Percentiles rank a stretch among this genome's conserved stretches.
Evolutionary conservation across 2,888 invertebrate genomes (phyloP).

Genomic region (Choreutis nemorana): DNA sequence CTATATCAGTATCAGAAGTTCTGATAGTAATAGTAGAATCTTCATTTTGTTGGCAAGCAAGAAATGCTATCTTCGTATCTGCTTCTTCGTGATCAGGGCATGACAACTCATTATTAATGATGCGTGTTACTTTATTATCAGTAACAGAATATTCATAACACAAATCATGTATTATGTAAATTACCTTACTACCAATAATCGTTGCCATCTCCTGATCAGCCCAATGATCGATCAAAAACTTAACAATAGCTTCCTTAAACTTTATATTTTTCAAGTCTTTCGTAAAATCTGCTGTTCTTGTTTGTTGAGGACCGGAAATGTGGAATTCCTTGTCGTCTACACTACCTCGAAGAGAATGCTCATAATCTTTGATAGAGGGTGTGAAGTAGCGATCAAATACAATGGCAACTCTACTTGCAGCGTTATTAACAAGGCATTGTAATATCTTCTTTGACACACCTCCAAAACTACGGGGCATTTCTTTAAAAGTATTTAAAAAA

Average conservation of each 20-base stretch:
- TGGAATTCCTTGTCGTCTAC: conserved; percentile 4
- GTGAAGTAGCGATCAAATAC: conserved; percentile 7
- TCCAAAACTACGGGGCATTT: conserved; percentile 7
- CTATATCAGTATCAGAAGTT: too few species aligned
- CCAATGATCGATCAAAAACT: neutral
- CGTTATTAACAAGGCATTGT: conserved; percentile 1
- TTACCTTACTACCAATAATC: too few species aligned
- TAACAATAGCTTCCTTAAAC: conserved; percentile 1
- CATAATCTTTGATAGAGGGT: conserved; percentile 8
- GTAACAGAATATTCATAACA: too few species aligned
- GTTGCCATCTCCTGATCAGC: neutral
- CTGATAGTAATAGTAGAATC: too few species aligned
- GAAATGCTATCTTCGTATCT: too few species aligned
- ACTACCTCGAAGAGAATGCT: conserved; percentile 4
- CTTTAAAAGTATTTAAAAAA: conserved; percentile 5
- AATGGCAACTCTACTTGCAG: conserved; percentile 5
- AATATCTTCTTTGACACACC: conserved; percentile 3
- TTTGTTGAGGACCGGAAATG: conserved; percentile 2
- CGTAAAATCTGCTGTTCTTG: neutral
- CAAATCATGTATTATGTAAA: too few species aligned
- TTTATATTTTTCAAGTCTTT: neutral
- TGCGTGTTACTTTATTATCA: too few species aligned
- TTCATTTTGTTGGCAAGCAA: too few species aligned
- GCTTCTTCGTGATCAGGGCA: too few species aligned
- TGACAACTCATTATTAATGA: too few species aligned